Base-by-base conservation (phyloP, 2,888 invertebrate genomes). In the Acrobasis repandana region DNA sequence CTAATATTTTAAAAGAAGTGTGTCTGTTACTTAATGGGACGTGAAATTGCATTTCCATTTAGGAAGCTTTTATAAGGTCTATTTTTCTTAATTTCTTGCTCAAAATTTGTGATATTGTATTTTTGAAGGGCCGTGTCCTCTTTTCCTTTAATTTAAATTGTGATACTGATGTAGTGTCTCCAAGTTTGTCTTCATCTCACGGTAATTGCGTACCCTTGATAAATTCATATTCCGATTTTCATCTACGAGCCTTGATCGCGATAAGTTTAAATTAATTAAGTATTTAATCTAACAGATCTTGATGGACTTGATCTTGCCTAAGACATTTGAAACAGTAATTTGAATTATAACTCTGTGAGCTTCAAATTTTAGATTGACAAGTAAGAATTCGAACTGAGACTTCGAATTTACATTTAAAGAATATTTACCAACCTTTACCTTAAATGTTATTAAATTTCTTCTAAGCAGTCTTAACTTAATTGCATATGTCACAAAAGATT, bases 221-320 rank as follows among this genome's bases (percentile, higher is more conserved):
- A 51, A 57, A 59, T 59, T 51, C 52, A 59, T 59, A 38, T 36
- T 9, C 20, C 28, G 16, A 58, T 50, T 51, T 36, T 51, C 10
- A 51, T 38, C 46, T 10, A 8, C 5, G 36, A 11, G 16, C 16
- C 52, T 54, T 18, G 36, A 54, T 54, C 36, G 9, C 18, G 52
- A 54, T 38, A 54, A 51, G 33, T 65, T n/a, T 18, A 38, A 48
- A 18, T 60, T 63, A 10, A 69, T 72, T 67, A n/a, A n/a, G n/a
- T n/a, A 43, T 49, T 49, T 49, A 54, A 54, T 54, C 36, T 16
- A 38, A 54, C 9, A 38, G 16, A n/a, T n/a, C 15, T 5, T 38
- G 6, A 38, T 54, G 52, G 10, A 18, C 18, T 54, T 38, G 18
- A 54, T 43, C 43, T n/a, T 28, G n/a, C 47, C 15, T 15, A 5